Conservation (phyloP, 1,140 invertebrate genomes). For the Bombus haemorrhoidalis region DNA sequence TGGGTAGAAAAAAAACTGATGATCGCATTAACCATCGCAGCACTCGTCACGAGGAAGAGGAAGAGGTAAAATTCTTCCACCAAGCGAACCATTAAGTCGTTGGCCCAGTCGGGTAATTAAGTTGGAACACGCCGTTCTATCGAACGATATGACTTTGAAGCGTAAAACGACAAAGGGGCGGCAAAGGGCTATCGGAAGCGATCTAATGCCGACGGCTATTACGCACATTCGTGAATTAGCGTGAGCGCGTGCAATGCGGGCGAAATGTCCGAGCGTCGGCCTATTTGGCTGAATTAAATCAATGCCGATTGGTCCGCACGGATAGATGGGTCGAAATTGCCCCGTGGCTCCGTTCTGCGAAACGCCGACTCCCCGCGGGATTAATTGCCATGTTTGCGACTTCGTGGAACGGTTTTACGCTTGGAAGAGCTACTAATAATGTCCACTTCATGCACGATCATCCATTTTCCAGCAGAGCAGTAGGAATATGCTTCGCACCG, state of each 20-base stretch:
- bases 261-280: background rate
- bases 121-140: background rate
- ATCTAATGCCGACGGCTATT: slow-evolving; percentile 19
- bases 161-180: background rate
- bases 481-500: background rate
- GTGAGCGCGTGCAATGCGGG: background rate
- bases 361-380: background rate
- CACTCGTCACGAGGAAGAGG: background rate
- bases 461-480: background rate
- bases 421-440: background rate
- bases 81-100: background rate
- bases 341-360: background rate
- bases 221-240: slow-evolving; percentile 14
- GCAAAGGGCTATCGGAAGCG: slow-evolving; percentile 5
- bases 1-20: too few species aligned
- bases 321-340: background rate
- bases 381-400: slow-evolving; percentile 1
- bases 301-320: slow-evolving; percentile 10
- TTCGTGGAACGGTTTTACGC: background rate
- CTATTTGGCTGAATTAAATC: slow-evolving; percentile 33
- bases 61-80: background rate
- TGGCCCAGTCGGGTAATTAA: background rate
- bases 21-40: too few species aligned
- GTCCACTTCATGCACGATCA: background rate
- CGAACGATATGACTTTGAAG: background rate